Evolutionary conservation across 2,797 vertebrate genomes (phyloP), one percentile per base, ranked within the genome.

Genomic region (Luscinia luscinia): DNA sequence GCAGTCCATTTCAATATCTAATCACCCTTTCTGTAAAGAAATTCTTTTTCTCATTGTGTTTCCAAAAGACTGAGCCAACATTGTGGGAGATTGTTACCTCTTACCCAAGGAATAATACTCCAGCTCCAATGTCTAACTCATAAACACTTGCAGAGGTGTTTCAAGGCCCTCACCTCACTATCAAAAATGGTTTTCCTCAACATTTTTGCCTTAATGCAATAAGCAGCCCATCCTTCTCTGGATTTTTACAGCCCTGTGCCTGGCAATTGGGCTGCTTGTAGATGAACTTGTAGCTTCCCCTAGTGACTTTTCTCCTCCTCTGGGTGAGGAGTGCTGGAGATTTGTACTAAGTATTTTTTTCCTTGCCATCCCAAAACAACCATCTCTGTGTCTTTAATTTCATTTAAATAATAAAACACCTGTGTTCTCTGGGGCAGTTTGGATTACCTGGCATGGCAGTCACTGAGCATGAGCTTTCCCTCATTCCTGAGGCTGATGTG

Each of bases 161-260:
- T 36, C 2, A 1, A 11, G 5, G 28, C 19, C 13, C 6, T 70
- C 15, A 7, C 2, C 27, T 57, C 20, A 4, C 15, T 5, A 0
- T 9, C 0, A 2, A 3, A 28, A 64, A 32, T 3, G 9, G 5
- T 0, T 58, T 87, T 43, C 8, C 32, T 16, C 30, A 59, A 0
- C 12, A n/a, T n/a, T 43, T 74, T 81, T 58, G 27, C 45, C 9
- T 9, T 40, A 26, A 7, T 1, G 1, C 32, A 26, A 12, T 20
- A 46, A 19, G 21, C 7, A 5, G 11, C 46, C 46, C 17, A 24
- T 22, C 27, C 32, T 28, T 17, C 3, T n/a, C 36, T 11, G 7
- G 8, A 4, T 48, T 43, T 19, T 52, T 9, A 1, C 36, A 23
- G 41, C 23, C 22, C 55, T 1, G 1, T 21, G 5, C 15, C 36